Percentiles rank a stretch among this genome's conserved stretches.
Evolutionary conservation across 2,888 invertebrate genomes (phyloP).

Genomic region (Epirrhoe alternata): DNA sequence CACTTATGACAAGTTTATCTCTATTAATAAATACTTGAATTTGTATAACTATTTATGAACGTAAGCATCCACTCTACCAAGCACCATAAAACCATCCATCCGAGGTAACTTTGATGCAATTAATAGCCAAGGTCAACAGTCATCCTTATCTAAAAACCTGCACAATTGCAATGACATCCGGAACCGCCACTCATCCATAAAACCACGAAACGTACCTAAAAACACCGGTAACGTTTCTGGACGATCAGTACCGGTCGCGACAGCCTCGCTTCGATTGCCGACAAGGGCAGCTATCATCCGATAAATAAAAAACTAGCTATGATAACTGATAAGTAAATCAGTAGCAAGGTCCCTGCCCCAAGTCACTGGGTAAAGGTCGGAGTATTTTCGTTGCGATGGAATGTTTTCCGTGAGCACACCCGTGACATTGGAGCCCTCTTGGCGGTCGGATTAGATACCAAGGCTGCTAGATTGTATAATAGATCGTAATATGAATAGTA

Average conservation of each 20-base stretch:
- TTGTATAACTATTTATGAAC: not conserved
- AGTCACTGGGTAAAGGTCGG: constrained; percentile 76
- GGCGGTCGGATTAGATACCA: constrained; percentile 37
- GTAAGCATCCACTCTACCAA: not conserved
- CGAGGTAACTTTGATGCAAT: not conserved
- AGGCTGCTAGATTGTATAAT: constrained; percentile 27
- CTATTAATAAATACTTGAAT: no score
- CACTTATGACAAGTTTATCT: no score
- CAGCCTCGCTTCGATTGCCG: constrained; percentile 61
- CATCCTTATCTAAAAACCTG: constrained; percentile 40
- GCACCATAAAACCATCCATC: not conserved
- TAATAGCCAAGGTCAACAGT: constrained; percentile 28
- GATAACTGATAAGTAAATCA: constrained; percentile 65
- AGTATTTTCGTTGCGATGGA: constrained; percentile 50
- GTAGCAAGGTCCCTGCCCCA: constrained; percentile 70
- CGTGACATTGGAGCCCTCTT: constrained; percentile 40
- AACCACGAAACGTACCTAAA: constrained; percentile 10
- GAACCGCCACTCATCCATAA: constrained; percentile 58
- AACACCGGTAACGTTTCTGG: constrained; percentile 52
- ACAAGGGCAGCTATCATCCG: constrained; percentile 74
- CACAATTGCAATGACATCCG: constrained; percentile 48
- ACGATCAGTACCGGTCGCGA: constrained; percentile 62
- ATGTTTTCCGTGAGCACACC: constrained; percentile 50
- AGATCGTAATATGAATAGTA: constrained; percentile 19
- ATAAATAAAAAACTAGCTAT: constrained; percentile 66